Percentiles rank a stretch among this genome's conserved stretches.
phyloP scores from a whole-genome alignment of 2,113 vertebrate species.

The Mormyrus iriodes region DNA sequence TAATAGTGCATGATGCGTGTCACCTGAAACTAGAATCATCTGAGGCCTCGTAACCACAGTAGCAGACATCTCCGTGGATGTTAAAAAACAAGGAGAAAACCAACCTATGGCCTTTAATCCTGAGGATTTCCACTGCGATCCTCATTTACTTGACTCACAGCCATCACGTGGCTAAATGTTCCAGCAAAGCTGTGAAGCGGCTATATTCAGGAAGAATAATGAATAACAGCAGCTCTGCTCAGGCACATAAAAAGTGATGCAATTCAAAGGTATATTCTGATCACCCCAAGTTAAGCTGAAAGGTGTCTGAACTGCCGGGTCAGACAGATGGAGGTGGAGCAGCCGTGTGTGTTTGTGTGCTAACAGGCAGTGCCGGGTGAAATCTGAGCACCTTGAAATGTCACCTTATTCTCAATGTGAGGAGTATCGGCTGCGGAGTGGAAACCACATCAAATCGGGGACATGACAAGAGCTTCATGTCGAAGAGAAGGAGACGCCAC shows the following conservation, averaged over 20 bases:
- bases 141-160: slow-evolving; percentile 54
- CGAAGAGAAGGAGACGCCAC: background rate
- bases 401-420: background rate
- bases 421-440: background rate
- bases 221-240: background rate
- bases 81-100: slow-evolving; percentile 23
- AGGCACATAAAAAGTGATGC: background rate
- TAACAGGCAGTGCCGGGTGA: background rate
- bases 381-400: background rate
- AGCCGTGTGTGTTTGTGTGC: background rate
- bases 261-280: background rate
- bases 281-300: background rate
- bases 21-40: slow-evolving; percentile 79
- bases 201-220: slow-evolving; percentile 38
- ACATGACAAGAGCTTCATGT: background rate
- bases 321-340: background rate
- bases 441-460: background rate
- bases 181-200: slow-evolving; percentile 48
- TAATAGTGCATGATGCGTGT: slow-evolving; percentile 78
- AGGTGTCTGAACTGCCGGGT: background rate
- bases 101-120: slow-evolving; percentile 44
- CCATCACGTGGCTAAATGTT: slow-evolving; percentile 51
- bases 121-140: slow-evolving; percentile 46
- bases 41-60: slow-evolving; percentile 68
- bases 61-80: slow-evolving; percentile 57